phyloP scores from a whole-genome alignment of 2,888 invertebrate species.

The Tyria jacobaeae region DNA sequence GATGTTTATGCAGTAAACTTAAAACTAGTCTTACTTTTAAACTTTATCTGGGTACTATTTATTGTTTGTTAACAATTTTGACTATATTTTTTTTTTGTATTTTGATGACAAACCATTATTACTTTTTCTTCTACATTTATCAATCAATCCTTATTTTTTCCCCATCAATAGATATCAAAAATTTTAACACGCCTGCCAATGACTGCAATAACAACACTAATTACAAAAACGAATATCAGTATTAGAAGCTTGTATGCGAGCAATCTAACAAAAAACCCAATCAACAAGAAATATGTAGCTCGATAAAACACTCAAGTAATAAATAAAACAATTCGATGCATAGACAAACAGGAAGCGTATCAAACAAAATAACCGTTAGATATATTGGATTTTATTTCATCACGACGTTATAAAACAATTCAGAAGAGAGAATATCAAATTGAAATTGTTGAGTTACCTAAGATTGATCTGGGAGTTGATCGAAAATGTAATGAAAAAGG shows the following conservation, averaged over 20 bases:
- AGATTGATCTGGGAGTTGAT: conserved; percentile 12
- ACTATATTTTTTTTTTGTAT: too few species aligned
- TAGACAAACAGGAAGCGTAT: conserved; percentile 15
- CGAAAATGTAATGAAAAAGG: conserved; percentile 15
- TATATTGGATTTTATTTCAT: conserved; percentile 27
- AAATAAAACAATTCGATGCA: conserved; percentile 1
- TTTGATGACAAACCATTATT: too few species aligned
- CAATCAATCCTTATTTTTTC: too few species aligned
- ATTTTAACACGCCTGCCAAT: too few species aligned
- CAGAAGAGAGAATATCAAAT: conserved; percentile 21
- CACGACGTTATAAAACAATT: conserved; percentile 24
- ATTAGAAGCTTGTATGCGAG: background rate
- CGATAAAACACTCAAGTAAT: background rate
- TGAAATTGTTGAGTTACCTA: conserved; percentile 20
- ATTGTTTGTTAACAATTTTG: too few species aligned
- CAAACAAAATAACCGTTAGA: conserved; percentile 16
- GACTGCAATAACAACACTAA: background rate
- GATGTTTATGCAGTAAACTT: conserved; percentile 29
- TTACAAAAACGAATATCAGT: background rate
- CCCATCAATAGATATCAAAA: too few species aligned
- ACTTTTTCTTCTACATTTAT: too few species aligned
- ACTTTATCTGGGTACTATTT: too few species aligned
- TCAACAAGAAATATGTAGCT: background rate
- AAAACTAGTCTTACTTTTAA: conserved; percentile 1
- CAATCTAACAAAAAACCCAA: background rate